Evolutionary conservation across 2,113 vertebrate genomes (phyloP).

Genomic region (Syngnathoides biaculeatus): DNA sequence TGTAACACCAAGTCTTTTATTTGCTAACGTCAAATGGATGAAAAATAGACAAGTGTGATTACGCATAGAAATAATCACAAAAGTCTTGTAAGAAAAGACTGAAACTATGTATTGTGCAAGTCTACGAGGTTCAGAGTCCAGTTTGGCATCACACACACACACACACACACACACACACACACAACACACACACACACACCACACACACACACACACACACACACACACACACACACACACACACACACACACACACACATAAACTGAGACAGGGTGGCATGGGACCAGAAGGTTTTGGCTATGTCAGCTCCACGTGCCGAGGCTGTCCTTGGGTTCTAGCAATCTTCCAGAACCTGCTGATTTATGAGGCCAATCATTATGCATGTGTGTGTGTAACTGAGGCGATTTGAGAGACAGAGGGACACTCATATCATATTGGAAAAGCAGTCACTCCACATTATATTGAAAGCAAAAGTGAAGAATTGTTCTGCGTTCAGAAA

Average conservation of each 20-base stretch:
- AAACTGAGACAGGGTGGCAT: not conserved
- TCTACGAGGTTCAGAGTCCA: no score
- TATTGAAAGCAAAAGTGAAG: not conserved
- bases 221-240: not conserved
- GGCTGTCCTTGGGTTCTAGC: constrained; percentile 58
- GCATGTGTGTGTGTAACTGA: constrained; percentile 8
- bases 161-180: not conserved
- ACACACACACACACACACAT: not conserved
- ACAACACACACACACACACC: constrained; percentile 13
- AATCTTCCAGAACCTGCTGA: constrained; percentile 47
- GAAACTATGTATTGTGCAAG: no score
- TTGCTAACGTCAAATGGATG: no score
- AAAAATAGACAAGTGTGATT: no score
- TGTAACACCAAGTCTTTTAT: no score
- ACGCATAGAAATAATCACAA: no score
- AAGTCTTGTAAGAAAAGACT: no score
- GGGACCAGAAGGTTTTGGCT: constrained; percentile 54
- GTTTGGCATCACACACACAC: not conserved
- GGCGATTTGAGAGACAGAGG: constrained; percentile 5
- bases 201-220: not conserved
- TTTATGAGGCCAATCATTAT: constrained; percentile 51
- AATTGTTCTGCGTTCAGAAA: not conserved
- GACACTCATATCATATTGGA: constrained; percentile 1
- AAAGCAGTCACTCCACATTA: not conserved
- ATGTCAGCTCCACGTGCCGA: constrained; percentile 54